Percentiles rank a stretch among this genome's conserved stretches.
Conservation (phyloP, 2,797 vertebrate species). For the Chaetophractus vellerosus region DNA sequence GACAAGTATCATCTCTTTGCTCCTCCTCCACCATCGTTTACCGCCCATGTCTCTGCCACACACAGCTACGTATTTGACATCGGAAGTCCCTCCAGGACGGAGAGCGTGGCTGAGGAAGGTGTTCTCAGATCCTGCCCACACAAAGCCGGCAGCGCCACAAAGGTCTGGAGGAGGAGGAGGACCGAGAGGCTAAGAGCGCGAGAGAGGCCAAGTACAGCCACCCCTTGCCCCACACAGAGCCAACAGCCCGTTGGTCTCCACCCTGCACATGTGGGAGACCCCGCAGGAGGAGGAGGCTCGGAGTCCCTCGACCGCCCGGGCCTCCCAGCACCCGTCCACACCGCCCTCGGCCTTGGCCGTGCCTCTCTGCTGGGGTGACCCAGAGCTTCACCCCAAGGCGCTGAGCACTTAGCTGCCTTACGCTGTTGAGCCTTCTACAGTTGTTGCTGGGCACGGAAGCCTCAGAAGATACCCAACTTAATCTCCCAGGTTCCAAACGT, state of each 20-base stretch:
- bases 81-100: neutral
- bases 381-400: neutral
- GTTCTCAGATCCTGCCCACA: neutral
- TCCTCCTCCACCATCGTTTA: neutral
- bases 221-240: neutral
- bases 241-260: neutral
- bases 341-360: too few relatives aligned
- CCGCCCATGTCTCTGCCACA: too few relatives aligned
- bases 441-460: neutral
- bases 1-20: neutral
- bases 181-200: neutral
- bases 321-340: neutral
- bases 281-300: too few relatives aligned
- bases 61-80: neutral
- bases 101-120: neutral
- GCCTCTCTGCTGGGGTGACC: neutral
- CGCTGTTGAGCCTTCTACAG: neutral
- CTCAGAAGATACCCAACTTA: neutral
- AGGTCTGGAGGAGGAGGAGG: neutral
- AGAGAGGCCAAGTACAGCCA: neutral
- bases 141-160: neutral
- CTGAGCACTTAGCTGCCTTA: neutral
- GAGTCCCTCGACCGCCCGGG: too few relatives aligned
- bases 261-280: neutral
- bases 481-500: neutral